Evolutionary conservation across 1,140 invertebrate species (phyloP).

Genomic region (Stegodyphus dumicola): DNA sequence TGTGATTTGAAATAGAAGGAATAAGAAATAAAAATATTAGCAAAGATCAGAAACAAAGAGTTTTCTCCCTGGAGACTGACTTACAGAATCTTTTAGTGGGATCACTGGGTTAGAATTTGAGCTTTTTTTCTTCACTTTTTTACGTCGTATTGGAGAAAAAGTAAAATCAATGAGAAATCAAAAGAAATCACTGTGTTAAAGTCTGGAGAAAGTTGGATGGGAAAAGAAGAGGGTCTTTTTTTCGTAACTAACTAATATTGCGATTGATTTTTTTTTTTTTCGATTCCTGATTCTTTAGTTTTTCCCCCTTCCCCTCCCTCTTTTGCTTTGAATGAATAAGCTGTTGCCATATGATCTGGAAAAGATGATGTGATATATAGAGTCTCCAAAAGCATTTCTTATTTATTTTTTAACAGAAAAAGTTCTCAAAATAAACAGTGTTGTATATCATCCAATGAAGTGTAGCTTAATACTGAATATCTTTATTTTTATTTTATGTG

Average conservation of each 20-base stretch:
- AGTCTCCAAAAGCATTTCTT: no score
- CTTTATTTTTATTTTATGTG: no score
- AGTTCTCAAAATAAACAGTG: no score
- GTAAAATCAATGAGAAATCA: slow-evolving; percentile 30
- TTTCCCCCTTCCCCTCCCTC: no score
- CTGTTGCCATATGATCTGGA: no score
- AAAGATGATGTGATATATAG: no score
- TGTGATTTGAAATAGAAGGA: neutral
- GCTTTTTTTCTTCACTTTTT: slow-evolving; percentile 1
- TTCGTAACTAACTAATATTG: slow-evolving; percentile 30
- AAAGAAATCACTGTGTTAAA: slow-evolving; percentile 48
- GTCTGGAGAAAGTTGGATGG: neutral
- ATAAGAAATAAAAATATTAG: slow-evolving; percentile 38
- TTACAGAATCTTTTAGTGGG: slow-evolving; percentile 24
- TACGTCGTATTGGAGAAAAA: slow-evolving; percentile 10
- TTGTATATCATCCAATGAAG: no score
- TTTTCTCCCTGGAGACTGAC: slow-evolving; percentile 37
- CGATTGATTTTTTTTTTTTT: slow-evolving; percentile 9
- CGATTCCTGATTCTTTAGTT: no score
- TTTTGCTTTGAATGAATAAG: no score
- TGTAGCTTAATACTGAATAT: no score
- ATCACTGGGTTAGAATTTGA: slow-evolving; percentile 40
- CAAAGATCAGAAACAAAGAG: slow-evolving; percentile 54
- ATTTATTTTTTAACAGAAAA: no score
- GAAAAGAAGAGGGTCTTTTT: neutral